Evolutionary conservation across 2,888 invertebrate genomes (phyloP), one percentile per base, ranked within the genome.

Genomic region (Enchytraeus crypticus): DNA sequence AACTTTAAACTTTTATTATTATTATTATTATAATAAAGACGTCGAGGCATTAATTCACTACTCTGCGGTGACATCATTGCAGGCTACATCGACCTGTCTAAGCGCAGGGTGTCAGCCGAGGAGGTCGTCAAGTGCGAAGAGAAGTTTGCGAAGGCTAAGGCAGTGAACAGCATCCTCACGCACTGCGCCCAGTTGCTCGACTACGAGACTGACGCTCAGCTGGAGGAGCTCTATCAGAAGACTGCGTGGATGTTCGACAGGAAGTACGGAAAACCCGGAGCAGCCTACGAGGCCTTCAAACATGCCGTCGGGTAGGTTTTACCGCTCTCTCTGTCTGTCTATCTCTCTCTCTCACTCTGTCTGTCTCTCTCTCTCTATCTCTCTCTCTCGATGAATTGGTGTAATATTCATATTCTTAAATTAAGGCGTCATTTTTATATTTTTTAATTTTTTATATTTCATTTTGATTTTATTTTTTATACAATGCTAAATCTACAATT

Each of bases 221-320:
- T 99, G 46, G 97, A 98, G 75, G 91, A 95, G 67, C 82, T 98
- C 1, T 98, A 97, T 80, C 87, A 88, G 73, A 90, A 89, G 75
- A 98, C 98, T 0, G 98, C 98, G 0, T 99, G 98, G 98, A 84
- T 87, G 75, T 98, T 97, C 81, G 98, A 99, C 79, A 89, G 91
- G 73, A 96, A 96, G 79, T 90, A 90, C 76, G 95, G 92, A 79
- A 90, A 88, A 77, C 92, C 95, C 79, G 92, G 93, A 1, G 90
- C 91, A 2, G 90, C 95, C 38, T 97, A 93, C 80, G 98, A 99
- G 78, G 90, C 91, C 71, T 99, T 99, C 79, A 98, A 98, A 82
- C 93, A 95, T 81, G 92, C 96, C 69, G 96, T 97, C 56, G 84
- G 88, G 91, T 92, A 82, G 84, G 88, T 84, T 32, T n/a, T 43